Evolutionary conservation across 2,113 vertebrate genomes (phyloP), one percentile per base, ranked within the genome.

Genomic region (Galemys pyrenaicus): DNA sequence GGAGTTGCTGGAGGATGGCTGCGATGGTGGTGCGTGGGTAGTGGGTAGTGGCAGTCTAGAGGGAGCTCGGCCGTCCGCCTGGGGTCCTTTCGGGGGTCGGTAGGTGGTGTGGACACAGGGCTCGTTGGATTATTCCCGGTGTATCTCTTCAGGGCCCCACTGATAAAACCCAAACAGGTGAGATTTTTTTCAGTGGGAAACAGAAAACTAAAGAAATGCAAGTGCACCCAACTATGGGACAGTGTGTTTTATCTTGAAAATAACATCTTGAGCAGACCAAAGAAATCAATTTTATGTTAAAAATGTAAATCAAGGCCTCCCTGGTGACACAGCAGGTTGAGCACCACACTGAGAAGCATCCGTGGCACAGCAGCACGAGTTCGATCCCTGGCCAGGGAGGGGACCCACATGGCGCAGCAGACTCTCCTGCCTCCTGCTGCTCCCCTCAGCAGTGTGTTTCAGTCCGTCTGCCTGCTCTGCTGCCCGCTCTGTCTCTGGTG

Each of bases 211-310:
- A 70, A 62, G 91, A 75, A 80, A 89, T 64, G 3, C 19, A 74
- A 49, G 37, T 26, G 0, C 37, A 11, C 30, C 65, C 46, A 80
- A 82, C 75, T 51, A 35, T 70, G 39, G 16, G 82, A 10, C 15
- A 37, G 10, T 62, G 9, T 62, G n/a, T 88, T 81, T 94, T 44
- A 41, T 68, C 30, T 83, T 91, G 8, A 94, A 88, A 89, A 94
- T 60, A 93, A 0, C 87, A 84, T 85, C 83, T 92, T 85, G 49
- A 65, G 84, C 44, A 92, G 44, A 62, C 71, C 70, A 41, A 28
- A 30, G 80, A 37, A 92, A n/a, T 86, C 87, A 24, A 41, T 44
- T 92, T 75, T 77, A 64, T 54, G 22, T 73, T 39, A 67, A 87
- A 70, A 79, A 80, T 49, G 32, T 67, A 68, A 79, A 49, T 87